Evolutionary conservation across 2,113 vertebrate genomes (phyloP).

Genomic region (Elgaria multicarinata): DNA sequence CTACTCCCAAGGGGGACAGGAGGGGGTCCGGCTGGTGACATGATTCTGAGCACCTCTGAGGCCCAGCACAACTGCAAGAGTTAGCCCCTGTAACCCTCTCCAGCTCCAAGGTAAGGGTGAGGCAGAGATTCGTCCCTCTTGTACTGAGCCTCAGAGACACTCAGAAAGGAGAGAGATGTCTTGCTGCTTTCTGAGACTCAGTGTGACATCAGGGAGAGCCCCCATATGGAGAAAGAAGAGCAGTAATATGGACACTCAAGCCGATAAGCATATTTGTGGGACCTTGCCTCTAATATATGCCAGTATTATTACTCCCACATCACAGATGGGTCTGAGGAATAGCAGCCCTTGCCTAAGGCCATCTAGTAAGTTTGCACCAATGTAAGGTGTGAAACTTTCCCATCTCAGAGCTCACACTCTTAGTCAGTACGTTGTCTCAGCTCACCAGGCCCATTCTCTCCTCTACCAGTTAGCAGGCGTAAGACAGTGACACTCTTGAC

Average conservation of each 20-base stretch:
- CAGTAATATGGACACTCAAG: background rate
- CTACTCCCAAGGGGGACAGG: background rate
- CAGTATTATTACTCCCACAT: background rate
- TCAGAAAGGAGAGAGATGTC: background rate
- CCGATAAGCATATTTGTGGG: background rate
- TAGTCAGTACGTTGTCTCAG: background rate
- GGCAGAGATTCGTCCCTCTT: background rate
- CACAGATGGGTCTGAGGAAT: background rate
- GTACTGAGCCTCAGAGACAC: background rate
- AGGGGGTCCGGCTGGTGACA: background rate
- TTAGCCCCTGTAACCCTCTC: background rate
- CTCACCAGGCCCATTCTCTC: background rate
- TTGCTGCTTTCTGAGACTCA: background rate
- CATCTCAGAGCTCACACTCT: background rate
- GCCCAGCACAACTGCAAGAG: background rate
- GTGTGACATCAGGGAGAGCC: background rate
- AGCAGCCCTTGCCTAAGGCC: background rate
- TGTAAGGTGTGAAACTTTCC: background rate
- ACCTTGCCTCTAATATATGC: background rate
- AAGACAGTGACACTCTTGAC: background rate
- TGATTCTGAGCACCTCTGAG: background rate
- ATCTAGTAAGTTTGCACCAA: background rate
- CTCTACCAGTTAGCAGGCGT: background rate
- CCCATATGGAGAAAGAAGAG: background rate
- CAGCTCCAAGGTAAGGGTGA: background rate